These are phyloP conservation scores for Pangasius mekongensis DNA, from an alignment of 2,797 vertebrate species.

Conservation along the genomic window DNA sequence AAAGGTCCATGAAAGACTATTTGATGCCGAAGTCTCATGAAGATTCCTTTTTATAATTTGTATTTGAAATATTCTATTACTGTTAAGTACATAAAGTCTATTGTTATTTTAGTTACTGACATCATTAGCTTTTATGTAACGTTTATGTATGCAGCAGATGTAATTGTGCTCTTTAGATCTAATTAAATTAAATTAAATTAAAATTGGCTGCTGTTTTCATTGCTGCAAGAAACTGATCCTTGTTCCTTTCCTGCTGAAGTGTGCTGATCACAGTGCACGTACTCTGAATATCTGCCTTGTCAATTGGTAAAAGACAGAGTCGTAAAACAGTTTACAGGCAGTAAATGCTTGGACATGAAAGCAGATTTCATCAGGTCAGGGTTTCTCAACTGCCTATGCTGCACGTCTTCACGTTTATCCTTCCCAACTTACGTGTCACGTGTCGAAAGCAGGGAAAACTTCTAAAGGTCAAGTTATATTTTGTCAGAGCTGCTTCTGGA, in stretches of 20 bases:
- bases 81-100: constrained; percentile 32
- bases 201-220: not conserved
- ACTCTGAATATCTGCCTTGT: constrained; percentile 9
- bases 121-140: constrained; percentile 22
- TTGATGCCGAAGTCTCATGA: constrained; percentile 45
- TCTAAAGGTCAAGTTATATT: not conserved
- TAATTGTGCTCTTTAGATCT: constrained; percentile 11
- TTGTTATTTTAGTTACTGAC: constrained; percentile 25
- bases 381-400: not conserved
- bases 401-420: not conserved
- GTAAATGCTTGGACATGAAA: constrained; percentile 6
- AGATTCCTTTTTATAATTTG: constrained; percentile 50
- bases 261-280: not conserved
- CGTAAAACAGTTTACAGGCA: constrained; percentile 10
- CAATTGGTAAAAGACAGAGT: not conserved
- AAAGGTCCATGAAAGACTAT: constrained; percentile 19
- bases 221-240: not conserved
- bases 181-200: not conserved
- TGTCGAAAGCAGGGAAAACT: not conserved
- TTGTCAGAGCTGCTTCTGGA: not conserved
- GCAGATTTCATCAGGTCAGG: not conserved
- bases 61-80: constrained; percentile 47
- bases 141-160: not conserved
- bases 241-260: not conserved
- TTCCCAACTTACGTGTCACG: not conserved